Percentiles rank a stretch among this genome's conserved stretches.
Evolutionary conservation across 2,888 invertebrate genomes (phyloP).

Genomic region (Lasius platythorax): DNA sequence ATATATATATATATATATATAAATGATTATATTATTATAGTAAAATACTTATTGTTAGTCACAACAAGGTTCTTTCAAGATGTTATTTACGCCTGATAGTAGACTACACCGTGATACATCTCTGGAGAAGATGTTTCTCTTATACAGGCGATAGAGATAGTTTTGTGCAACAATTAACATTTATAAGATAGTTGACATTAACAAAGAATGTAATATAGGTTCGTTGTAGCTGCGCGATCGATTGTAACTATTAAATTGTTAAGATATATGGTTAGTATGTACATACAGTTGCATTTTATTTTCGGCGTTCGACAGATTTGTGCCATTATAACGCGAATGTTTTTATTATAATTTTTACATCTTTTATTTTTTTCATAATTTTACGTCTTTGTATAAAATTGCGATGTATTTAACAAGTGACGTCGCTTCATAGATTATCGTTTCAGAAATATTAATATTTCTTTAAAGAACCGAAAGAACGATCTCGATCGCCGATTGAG

Average conservation of each 20-base stretch:
- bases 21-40: background rate
- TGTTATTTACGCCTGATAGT: conserved; percentile 55
- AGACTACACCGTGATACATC: conserved; percentile 49
- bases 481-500: background rate
- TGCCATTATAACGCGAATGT: background rate
- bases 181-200: background rate
- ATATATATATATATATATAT: background rate
- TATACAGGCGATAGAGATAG: conserved; percentile 43
- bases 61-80: background rate
- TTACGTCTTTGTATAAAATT: too few species aligned
- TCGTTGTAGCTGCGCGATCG: background rate
- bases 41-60: background rate
- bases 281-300: background rate
- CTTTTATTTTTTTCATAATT: too few species aligned
- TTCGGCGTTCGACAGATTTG: background rate
- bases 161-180: background rate
- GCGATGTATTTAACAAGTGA: background rate
- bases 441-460: background rate
- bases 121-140: conserved; percentile 45
- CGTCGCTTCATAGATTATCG: background rate
- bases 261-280: background rate
- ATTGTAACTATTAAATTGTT: background rate
- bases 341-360: background rate
- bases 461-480: background rate
- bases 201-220: background rate